Evolutionary conservation across 2,113 vertebrate genomes (phyloP).

Genomic region (Urocynchramus pylzowi): DNA sequence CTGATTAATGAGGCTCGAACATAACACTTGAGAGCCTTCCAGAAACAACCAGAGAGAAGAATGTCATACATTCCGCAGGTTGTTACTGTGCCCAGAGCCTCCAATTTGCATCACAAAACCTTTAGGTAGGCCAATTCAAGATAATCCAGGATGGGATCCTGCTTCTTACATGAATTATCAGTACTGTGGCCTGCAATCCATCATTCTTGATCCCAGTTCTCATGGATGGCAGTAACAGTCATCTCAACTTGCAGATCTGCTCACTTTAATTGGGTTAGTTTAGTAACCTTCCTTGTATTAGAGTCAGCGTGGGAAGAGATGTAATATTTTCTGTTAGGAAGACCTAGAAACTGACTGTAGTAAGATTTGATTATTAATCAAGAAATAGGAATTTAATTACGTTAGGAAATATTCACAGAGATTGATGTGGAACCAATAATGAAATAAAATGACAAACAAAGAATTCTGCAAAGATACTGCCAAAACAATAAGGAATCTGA

Average conservation of each 20-base stretch:
- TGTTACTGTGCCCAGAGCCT: conserved; percentile 59
- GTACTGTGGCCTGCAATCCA: conserved; percentile 54
- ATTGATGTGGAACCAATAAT: conserved; percentile 53
- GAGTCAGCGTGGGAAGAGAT: conserved; percentile 54
- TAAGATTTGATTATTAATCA: conserved; percentile 58
- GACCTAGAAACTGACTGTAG: conserved; percentile 43
- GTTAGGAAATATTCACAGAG: conserved; percentile 64
- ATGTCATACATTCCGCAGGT: conserved; percentile 53
- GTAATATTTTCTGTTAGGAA: conserved; percentile 68
- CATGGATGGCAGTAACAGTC: conserved; percentile 33
- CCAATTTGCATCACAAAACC: conserved; percentile 70
- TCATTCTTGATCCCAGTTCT: conserved; percentile 55
- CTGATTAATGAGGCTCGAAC: conserved; percentile 74
- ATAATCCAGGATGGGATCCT: conserved; percentile 49
- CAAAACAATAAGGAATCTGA: conserved; percentile 20
- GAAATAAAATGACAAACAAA: conserved; percentile 60
- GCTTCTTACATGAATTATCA: conserved; percentile 50
- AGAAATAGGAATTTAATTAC: conserved; percentile 62
- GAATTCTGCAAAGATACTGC: conserved; percentile 20
- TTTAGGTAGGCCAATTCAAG: conserved; percentile 60
- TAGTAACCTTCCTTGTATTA: conserved; percentile 57
- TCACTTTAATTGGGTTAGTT: conserved; percentile 68
- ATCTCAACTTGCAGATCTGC: conserved; percentile 59
- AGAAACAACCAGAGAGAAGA: conserved; percentile 55
- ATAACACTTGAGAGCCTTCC: conserved; percentile 61